A percentile compares a stretch with the other conserved stretches of the same genome.
Evolutionary conservation across 1,140 invertebrate genomes (phyloP).

Genomic region (Ruditapes philippinarum): DNA sequence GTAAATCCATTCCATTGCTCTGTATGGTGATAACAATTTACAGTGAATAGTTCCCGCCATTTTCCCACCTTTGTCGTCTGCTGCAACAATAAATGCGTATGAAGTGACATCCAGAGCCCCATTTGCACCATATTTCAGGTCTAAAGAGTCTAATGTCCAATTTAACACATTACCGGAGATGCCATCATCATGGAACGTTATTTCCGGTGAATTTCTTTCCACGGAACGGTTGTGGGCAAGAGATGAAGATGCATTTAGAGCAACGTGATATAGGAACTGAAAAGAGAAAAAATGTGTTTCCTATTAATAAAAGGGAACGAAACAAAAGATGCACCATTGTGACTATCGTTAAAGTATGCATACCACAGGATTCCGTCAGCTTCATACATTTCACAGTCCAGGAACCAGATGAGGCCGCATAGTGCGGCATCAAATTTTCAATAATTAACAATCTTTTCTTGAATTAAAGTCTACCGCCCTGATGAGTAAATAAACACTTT

Average conservation of each 20-base stretch:
- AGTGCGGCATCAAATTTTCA: no score
- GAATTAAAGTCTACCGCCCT: no score
- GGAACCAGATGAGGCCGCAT: no score
- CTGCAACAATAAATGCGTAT: not conserved
- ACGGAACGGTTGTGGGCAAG: conserved; percentile 46
- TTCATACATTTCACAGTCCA: no score
- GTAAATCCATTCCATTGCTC: conserved; percentile 76
- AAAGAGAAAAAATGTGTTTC: no score
- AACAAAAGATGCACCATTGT: no score
- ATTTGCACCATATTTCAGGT: conserved; percentile 37
- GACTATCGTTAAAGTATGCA: no score
- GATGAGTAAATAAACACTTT: no score
- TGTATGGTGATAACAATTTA: conserved; percentile 69
- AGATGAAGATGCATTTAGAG: conserved; percentile 39
- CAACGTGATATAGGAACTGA: conserved; percentile 51
- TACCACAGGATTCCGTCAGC: no score
- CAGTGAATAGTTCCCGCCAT: conserved; percentile 65
- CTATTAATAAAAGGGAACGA: no score
- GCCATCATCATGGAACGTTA: conserved; percentile 67
- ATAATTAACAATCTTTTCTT: no score
- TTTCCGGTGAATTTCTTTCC: not conserved
- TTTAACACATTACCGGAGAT: not conserved
- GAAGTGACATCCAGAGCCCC: conserved; percentile 59
- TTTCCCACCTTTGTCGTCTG: not conserved
- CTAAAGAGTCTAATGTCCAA: conserved; percentile 44